phyloP scores from a whole-genome alignment of 1,140 invertebrate species.

The Pseudomyrmex sp. region DNA sequence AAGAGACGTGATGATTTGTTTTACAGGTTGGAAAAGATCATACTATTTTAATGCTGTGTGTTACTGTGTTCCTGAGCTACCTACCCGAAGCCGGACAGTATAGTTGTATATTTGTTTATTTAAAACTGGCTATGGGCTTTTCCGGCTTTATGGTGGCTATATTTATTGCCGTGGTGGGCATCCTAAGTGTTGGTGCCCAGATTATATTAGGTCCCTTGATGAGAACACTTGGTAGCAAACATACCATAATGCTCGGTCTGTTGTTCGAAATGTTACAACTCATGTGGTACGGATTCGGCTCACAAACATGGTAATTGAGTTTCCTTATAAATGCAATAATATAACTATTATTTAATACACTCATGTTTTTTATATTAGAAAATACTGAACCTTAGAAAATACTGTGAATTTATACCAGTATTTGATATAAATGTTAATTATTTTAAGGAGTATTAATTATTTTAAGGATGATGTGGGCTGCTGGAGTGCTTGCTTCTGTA shows the following conservation, averaged over 20 bases:
- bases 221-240: conserved; percentile 96
- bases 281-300: conserved; percentile 98
- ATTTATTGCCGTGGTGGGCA: conserved; percentile 98
- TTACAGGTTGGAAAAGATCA: conserved; percentile 96
- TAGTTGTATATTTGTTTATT: conserved; percentile 99
- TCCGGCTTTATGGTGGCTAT: conserved; percentile 97
- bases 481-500: conserved; percentile 97
- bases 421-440: background rate
- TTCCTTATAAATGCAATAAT: conserved; percentile 38
- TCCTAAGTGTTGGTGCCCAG: conserved; percentile 98
- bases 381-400: no score
- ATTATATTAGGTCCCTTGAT: conserved; percentile 95
- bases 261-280: conserved; percentile 98
- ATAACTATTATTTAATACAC: background rate
- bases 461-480: conserved; percentile 99
- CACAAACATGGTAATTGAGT: conserved; percentile 89
- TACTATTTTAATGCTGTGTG: conserved; percentile 98
- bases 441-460: conserved; percentile 51
- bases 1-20: conserved; percentile 9
- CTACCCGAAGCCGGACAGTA: conserved; percentile 99
- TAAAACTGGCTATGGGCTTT: conserved; percentile 99
- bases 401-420: no score
- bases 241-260: conserved; percentile 98
- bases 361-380: no score
- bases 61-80: conserved; percentile 99